Base-by-base conservation (phyloP, 2,797 vertebrate genomes). In the Enteromius trimaculatus region DNA sequence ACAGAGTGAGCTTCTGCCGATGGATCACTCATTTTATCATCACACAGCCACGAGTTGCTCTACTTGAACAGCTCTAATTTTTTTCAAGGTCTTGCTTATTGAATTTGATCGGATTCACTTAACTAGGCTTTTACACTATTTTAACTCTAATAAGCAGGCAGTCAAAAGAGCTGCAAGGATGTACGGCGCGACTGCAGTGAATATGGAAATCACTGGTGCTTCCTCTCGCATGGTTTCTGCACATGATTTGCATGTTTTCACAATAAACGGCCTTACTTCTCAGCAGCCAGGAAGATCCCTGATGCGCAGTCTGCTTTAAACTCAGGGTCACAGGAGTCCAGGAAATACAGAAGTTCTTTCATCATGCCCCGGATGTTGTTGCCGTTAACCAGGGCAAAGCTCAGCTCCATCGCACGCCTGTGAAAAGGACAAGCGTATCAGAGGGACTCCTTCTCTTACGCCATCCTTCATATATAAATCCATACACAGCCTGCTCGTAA, bases 331-430 rank as follows among this genome's bases (percentile, higher is more conserved):
- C 98, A 99, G 4, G 97, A 99, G 93, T 99, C 98, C 91, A 99
- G 92, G 92, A 99, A 99, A 94, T 99, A 98, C 78, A 99, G 96
- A 88, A 99, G 94, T 90, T 99, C 98, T 92, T 99, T 99, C 98
- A 99, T 99, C 98, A 99, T 99, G 85, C 98, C 98, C 91, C 98
- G 95, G 65, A 99, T 97, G 92, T 99, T 99, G 94, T 99, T 99
- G 77, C 98, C 98, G 47, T 99, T 99, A 86, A 99, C 98, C 76
- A 99, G 93, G 84, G 98, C 98, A 86, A 99, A 99, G 92, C 98
- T 99, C 90, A 99, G 95, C 86, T 99, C 98, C 98, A 99, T 99
- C 47, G 98, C 98, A 90, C 98, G 96, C 92, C 98, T 99, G 82
- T 10, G 66, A 3, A 87, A 64, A 64, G 34, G 76, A 49, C 7